Evolutionary conservation across 2,113 vertebrate genomes (phyloP).

Genomic region (human): GRCh38 chrX:42124001-42124500

Average conservation of each 20-base stretch:
- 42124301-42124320: background rate
- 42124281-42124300: background rate
- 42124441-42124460: background rate
- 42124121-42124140: background rate
- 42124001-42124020: background rate
- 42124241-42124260: background rate
- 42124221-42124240: background rate
- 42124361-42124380: constrained; percentile 18
- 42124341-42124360: background rate
- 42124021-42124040: background rate
- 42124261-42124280: background rate
- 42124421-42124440: background rate
- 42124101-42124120: background rate
- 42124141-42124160: background rate
- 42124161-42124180: background rate
- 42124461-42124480: background rate
- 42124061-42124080: background rate
- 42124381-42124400: background rate
- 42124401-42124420: background rate
- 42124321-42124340: background rate
- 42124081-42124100: background rate
- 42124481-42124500: constrained; percentile 28
- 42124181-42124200: background rate
- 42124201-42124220: background rate
- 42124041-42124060: background rate